Conservation (phyloP, 2,888 invertebrate genomes). For the Nemapogon koenigi region DNA sequence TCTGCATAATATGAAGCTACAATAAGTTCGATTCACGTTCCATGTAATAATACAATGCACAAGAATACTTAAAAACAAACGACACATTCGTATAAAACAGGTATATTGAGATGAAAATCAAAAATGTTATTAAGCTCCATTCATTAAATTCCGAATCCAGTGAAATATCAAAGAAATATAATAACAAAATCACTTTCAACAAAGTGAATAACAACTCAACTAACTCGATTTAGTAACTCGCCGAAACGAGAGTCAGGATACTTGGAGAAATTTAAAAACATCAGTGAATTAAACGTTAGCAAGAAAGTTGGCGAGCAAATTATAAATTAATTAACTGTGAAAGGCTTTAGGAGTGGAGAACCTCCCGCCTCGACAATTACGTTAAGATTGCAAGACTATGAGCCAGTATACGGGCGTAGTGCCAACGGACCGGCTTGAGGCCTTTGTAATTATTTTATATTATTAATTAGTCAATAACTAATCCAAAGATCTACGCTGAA, state of each 20-base stretch:
- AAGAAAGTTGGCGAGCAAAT: constrained; percentile 35
- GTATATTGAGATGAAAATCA: not conserved
- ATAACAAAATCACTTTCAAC: not conserved
- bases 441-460: too few species aligned
- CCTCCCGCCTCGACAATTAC: constrained; percentile 33
- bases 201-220: constrained; percentile 2
- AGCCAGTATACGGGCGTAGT: not conserved
- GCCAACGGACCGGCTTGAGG: too few species aligned
- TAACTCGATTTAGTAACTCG: constrained; percentile 6
- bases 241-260: not conserved
- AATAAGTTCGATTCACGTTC: too few species aligned
- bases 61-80: not conserved
- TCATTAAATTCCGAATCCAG: too few species aligned
- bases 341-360: constrained; percentile 25
- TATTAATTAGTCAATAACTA: too few species aligned
- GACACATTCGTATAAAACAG: not conserved
- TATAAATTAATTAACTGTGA: constrained; percentile 55
- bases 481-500: too few species aligned
- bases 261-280: constrained; percentile 21
- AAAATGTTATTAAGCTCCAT: not conserved
- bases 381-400: constrained; percentile 29
- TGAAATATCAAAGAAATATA: too few species aligned
- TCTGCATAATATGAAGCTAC: too few species aligned
- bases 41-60: not conserved
- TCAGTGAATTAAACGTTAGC: constrained; percentile 19